Base-by-base conservation (phyloP, 2,888 invertebrate genomes). In the Ptychoptera albimana region DNA sequence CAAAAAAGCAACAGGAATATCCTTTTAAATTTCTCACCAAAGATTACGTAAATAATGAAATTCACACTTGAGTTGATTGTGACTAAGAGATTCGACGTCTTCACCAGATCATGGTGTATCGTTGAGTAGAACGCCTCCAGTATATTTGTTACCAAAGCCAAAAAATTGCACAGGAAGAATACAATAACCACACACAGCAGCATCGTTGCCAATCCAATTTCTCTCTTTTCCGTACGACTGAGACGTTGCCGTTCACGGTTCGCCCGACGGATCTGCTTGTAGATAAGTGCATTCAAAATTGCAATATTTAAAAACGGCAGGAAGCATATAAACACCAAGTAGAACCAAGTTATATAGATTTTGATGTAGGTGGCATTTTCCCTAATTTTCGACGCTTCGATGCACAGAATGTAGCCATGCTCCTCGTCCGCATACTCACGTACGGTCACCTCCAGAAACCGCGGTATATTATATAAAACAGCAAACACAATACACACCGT, bases 41-140 rank as follows among this genome's bases (percentile, higher is more conserved):
- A 94, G 52, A 93, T 93, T 51, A 94, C 93, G 69, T 97, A 97
- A 55, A 97, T 92, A 51, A 97, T 79, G 64, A 97, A 96, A 68
- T 97, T 97, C 49, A 94, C 88, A 59, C 93, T 92, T 58, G 93
- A 93, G 70, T 97, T 97, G 61, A 96, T 80, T 50, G 92, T 94
- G 45, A 97, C 93, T 50, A 96, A 74, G 45, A 96, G 75, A 67
- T 97, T 96, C 59, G 86, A 88, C 34, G 77, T 74, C 57, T 84
- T 82, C 43, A 88, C 80, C 55, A 87, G 69, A 56, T 78, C 75
- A 54, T 80, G 77, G 51, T 75, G 70, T 46, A 75, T 74, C 39
- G 71, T 68, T 47, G 70, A 69, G 56, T 74, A 74, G 57, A 89
- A 86, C 36, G 84, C 82, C 64, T 94, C 86, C 57, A 85, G 73